Percentiles rank a stretch among this genome's conserved stretches.
phyloP scores from a whole-genome alignment of 2,888 invertebrate species.

The Tenthredo scrophulariae region DNA sequence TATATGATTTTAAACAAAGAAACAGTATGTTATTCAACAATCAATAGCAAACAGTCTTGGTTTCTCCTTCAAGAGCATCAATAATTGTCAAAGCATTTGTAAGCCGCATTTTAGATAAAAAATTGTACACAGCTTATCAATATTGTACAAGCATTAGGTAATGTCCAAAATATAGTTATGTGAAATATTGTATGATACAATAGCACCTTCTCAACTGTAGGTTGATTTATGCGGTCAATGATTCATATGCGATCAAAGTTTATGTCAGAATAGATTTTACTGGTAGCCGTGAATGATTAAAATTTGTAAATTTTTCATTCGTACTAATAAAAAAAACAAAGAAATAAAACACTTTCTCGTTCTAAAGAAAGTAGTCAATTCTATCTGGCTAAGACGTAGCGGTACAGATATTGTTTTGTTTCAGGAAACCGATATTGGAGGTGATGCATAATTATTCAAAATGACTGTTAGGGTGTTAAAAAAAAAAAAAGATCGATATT shows the following conservation, averaged over 20 bases:
- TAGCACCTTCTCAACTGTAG: background rate
- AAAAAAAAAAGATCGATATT: too few species aligned
- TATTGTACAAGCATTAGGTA: slow-evolving; percentile 7
- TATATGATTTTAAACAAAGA: slow-evolving; percentile 43
- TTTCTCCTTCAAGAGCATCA: slow-evolving; percentile 66
- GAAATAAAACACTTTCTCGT: background rate
- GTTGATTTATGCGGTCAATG: background rate
- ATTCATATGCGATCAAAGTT: too few species aligned
- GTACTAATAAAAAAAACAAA: background rate
- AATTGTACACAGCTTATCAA: background rate
- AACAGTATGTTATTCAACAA: slow-evolving; percentile 68
- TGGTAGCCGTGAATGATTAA: background rate
- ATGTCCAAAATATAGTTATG: background rate
- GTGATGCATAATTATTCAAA: background rate
- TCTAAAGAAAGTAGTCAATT: background rate
- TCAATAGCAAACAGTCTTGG: slow-evolving; percentile 68
- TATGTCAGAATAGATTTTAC: background rate
- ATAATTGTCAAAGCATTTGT: slow-evolving; percentile 62
- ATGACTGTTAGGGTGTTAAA: background rate
- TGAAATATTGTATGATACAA: background rate
- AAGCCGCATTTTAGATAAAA: background rate
- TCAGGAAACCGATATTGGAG: background rate
- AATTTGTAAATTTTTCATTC: background rate
- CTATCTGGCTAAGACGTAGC: background rate
- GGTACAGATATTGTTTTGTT: background rate